Evolutionary conservation across 1,140 invertebrate species (phyloP).

Genomic region (Zeugodacus cucurbitae): DNA sequence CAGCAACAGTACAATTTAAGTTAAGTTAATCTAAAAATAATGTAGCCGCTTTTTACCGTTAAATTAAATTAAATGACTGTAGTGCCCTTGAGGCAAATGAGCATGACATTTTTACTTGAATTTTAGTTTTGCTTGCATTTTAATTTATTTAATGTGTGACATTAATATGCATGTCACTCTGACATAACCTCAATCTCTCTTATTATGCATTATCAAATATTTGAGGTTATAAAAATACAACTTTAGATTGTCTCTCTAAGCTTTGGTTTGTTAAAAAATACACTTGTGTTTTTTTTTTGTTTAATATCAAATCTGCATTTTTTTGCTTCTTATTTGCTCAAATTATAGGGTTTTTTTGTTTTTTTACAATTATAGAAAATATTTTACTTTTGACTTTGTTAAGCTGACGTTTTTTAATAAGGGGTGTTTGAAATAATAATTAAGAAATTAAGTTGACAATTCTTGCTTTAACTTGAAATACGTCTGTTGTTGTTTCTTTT

Average conservation of each 20-base stretch:
- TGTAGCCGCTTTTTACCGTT: background rate
- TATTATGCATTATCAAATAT: background rate
- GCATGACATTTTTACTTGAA: background rate
- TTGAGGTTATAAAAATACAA: background rate
- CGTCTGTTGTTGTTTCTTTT: background rate
- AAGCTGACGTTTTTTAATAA: no score
- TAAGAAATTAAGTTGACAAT: background rate
- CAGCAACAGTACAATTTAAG: background rate
- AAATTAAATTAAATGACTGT: background rate
- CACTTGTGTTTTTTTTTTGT: background rate
- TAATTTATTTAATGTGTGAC: background rate
- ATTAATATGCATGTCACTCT: background rate
- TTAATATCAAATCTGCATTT: constrained; percentile 23
- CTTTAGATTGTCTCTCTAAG: background rate
- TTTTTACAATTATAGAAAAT: background rate
- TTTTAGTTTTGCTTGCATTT: background rate
- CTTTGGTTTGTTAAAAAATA: background rate
- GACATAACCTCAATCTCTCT: background rate
- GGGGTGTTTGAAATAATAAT: background rate
- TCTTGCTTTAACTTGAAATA: background rate
- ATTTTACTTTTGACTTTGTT: constrained; percentile 24
- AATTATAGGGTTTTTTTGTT: background rate
- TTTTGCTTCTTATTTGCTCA: background rate
- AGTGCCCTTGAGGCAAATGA: background rate
- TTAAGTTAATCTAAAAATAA: background rate